A percentile compares a stretch with the other conserved stretches of the same genome.
Evolutionary conservation across 23 tunicate species (phyloP).

Genomic region (Halocynthia aurantium): DNA sequence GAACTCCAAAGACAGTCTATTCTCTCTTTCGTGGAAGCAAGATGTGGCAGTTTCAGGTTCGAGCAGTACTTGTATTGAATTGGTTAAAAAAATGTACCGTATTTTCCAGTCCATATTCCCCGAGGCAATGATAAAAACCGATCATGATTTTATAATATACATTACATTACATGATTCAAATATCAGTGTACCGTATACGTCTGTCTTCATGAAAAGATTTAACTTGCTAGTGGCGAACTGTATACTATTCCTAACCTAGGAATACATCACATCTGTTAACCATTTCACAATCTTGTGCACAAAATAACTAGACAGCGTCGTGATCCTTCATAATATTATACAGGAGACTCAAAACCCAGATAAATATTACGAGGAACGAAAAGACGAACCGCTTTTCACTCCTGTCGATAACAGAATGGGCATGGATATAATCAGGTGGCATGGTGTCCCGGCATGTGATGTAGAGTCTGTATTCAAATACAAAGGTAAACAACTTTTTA

Average conservation of each 20-base stretch:
- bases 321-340: no score
- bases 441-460: slow-evolving; percentile 56
- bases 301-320: no score
- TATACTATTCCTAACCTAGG: no score
- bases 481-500: slow-evolving; percentile 36
- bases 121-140: neutral
- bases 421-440: slow-evolving; percentile 37
- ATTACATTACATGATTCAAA: neutral
- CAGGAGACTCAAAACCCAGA: no score
- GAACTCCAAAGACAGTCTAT: neutral
- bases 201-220: no score
- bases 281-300: no score
- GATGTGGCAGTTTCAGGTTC: slow-evolving; percentile 56
- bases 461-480: slow-evolving; percentile 65
- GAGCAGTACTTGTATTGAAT: neutral
- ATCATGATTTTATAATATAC: neutral
- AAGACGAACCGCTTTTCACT: no score
- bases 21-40: slow-evolving; percentile 23
- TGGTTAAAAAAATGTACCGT: neutral
- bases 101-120: neutral
- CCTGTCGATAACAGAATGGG: neutral
- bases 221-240: no score
- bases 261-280: no score
- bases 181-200: neutral
- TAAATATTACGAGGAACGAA: no score